Percentiles rank a stretch among this genome's conserved stretches.
Conservation (phyloP, 37 sponge, comb jelly and placozoan species). For the Lycopodina hypogea region DNA sequence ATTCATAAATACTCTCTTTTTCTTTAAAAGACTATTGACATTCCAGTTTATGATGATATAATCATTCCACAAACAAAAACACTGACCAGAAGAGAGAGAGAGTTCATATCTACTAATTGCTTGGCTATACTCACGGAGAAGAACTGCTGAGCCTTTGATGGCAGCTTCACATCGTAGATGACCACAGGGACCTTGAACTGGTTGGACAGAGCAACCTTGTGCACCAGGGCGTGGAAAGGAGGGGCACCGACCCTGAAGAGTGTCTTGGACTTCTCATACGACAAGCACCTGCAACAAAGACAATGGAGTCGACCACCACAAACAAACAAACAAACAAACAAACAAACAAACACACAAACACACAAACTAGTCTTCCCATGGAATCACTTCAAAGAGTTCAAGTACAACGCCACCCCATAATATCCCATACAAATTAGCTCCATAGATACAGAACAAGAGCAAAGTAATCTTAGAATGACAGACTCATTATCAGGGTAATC, state of each 20-base stretch:
- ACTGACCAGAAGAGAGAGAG: no score
- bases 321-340: background rate
- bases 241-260: conserved; percentile 57
- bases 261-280: conserved; percentile 40
- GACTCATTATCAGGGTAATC: no score
- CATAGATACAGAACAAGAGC: no score
- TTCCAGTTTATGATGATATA: no score
- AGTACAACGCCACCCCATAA: background rate
- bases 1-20: no score
- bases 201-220: conserved; percentile 58
- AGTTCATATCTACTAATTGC: no score
- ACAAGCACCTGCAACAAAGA: conserved; percentile 47
- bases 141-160: conserved; percentile 51
- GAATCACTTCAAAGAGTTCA: background rate
- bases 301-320: background rate
- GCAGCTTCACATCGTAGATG: conserved; percentile 56
- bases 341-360: background rate
- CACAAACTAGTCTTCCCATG: background rate
- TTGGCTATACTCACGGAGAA: conserved; percentile 69
- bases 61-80: no score
- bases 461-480: no score
- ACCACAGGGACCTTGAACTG: conserved; percentile 57
- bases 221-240: conserved; percentile 63
- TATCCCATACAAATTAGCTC: background rate
- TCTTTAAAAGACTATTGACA: no score